A percentile compares a stretch with the other conserved stretches of the same genome.
These are phyloP conservation scores for Esox masquinongy DNA, from an alignment of 2,797 vertebrate genomes.

Conservation along the genomic window DNA sequence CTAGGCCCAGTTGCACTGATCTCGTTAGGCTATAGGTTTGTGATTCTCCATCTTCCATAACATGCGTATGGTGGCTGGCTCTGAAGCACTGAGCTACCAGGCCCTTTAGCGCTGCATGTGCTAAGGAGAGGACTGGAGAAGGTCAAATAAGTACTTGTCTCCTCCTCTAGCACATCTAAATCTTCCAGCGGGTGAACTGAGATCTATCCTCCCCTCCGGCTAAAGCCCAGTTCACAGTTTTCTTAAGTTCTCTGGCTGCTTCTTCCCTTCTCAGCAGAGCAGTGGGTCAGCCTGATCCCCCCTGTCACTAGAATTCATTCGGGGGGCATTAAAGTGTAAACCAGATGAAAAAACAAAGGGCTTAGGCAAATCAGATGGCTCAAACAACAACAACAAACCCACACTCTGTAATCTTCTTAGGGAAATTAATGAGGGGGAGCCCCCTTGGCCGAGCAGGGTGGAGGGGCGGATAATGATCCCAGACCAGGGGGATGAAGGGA, in stretches of 20 bases:
- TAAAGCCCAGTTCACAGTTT: constrained; percentile 17
- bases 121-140: constrained; percentile 60
- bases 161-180: constrained; percentile 10
- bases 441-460: constrained; percentile 63
- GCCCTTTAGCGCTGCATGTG: constrained; percentile 47
- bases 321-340: constrained; percentile 99
- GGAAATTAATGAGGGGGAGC: constrained; percentile 91
- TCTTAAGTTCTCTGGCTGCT: constrained; percentile 77
- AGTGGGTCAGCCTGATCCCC: constrained; percentile 90
- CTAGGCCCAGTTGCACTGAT: neutral
- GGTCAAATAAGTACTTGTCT: constrained; percentile 61
- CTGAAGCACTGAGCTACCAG: constrained; percentile 47
- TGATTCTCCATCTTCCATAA: constrained; percentile 17
- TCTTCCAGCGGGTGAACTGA: constrained; percentile 1
- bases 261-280: constrained; percentile 57
- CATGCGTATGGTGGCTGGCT: constrained; percentile 38
- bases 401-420: constrained; percentile 97
- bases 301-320: constrained; percentile 39
- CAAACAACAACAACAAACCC: constrained; percentile 84
- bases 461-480: constrained; percentile 31
- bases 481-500: constrained; percentile 64
- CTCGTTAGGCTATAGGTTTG: neutral
- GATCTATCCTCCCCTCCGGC: constrained; percentile 67
- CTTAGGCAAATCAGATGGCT: constrained; percentile 99
- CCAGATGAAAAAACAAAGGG: constrained; percentile 99